phyloP scores from a whole-genome alignment of 2,113 vertebrate species.

The Aptenodytes patagonicus region DNA sequence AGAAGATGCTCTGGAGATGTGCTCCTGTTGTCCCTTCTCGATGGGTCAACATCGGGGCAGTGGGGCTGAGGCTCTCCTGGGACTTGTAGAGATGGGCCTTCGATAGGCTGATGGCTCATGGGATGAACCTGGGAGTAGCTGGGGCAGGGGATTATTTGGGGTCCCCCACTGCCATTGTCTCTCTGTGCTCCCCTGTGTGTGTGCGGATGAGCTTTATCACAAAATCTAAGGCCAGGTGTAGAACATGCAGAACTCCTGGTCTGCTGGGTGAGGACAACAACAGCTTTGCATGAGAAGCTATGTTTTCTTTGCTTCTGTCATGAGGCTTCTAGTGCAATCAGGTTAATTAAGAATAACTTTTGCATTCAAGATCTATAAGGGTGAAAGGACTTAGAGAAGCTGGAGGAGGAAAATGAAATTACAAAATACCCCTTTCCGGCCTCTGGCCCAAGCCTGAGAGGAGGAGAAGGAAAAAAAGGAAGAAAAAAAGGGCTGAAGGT shows the following conservation, averaged over 20 bases:
- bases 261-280: not conserved
- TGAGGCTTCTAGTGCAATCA: not conserved
- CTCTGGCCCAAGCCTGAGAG: not conserved
- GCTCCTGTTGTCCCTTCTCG: not conserved
- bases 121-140: not conserved
- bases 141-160: not conserved
- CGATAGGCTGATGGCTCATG: not conserved
- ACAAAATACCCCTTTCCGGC: not conserved
- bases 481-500: not conserved
- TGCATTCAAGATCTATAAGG: not conserved
- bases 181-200: not conserved
- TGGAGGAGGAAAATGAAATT: not conserved
- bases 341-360: not conserved
- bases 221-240: not conserved
- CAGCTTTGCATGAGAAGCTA: not conserved
- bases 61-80: not conserved
- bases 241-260: not conserved
- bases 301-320: not conserved
- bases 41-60: not conserved
- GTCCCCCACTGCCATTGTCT: not conserved
- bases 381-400: not conserved
- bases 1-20: not conserved
- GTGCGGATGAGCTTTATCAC: not conserved
- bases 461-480: not conserved
- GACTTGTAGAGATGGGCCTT: not conserved